Percentiles rank a stretch among this genome's conserved stretches.
These are phyloP conservation scores for Acanthiza pusilla DNA, from an alignment of 2,797 vertebrate species.

Conservation along the genomic window DNA sequence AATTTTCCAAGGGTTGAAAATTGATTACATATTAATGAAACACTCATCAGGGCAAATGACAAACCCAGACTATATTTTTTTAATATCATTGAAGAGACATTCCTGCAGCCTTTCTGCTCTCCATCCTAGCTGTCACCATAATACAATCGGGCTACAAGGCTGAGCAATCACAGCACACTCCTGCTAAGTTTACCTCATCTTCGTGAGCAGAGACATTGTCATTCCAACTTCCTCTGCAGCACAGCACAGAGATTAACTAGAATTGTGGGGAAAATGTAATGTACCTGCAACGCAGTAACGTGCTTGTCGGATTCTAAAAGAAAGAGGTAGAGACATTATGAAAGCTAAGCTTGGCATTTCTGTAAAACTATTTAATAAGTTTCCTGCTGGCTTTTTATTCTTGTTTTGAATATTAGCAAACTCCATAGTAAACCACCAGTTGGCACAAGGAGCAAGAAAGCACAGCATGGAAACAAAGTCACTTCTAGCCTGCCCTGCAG, in stretches of 20 bases:
- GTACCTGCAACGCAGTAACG: not conserved
- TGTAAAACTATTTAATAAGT: not conserved
- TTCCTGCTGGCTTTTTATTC: not conserved
- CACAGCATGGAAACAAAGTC: not conserved
- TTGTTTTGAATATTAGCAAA: not conserved
- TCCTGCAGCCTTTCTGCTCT: not conserved
- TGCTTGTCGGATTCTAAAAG: not conserved
- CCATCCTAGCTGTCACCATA: not conserved
- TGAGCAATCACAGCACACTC: not conserved
- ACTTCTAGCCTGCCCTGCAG: not conserved
- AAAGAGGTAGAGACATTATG: not conserved
- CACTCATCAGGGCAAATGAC: not conserved
- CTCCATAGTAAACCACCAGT: not conserved
- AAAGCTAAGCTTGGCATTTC: not conserved
- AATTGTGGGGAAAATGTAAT: not conserved
- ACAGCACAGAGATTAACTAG: not conserved
- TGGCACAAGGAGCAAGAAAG: not conserved
- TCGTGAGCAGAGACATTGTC: not conserved
- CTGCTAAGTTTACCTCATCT: not conserved
- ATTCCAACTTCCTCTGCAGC: not conserved
- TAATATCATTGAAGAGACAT: not conserved
- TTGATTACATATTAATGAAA: not conserved
- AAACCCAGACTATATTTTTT: not conserved
- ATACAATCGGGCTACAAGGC: not conserved
- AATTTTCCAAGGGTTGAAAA: constrained; percentile 3